These are phyloP conservation scores for Ips nitidus DNA, from an alignment of 1,140 invertebrate genomes.

Conservation along the genomic window DNA sequence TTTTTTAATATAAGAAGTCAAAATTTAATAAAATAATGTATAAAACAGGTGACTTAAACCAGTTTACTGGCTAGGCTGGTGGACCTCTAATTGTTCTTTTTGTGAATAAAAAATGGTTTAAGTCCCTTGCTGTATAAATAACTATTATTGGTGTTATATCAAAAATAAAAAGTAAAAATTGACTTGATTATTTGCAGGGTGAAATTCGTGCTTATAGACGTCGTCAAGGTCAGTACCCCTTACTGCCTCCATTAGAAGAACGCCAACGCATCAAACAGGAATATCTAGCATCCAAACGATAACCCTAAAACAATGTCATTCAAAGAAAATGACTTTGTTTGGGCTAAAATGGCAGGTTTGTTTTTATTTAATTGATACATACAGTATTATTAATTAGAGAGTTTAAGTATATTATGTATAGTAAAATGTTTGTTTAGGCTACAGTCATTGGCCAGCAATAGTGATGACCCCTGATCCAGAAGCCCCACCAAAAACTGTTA, in stretches of 20 bases:
- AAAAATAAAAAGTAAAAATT: background rate
- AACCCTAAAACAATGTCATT: slow-evolving; percentile 8
- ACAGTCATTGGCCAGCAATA: slow-evolving; percentile 90
- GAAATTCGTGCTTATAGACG: slow-evolving; percentile 47
- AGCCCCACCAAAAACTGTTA: slow-evolving; percentile 59
- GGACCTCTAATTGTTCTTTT: background rate
- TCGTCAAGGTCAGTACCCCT: slow-evolving; percentile 54
- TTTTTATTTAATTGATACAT: too few species aligned
- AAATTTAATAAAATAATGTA: too few species aligned
- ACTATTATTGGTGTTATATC: slow-evolving; percentile 5
- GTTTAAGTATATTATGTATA: background rate
- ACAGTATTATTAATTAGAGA: too few species aligned
- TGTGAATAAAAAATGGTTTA: too few species aligned
- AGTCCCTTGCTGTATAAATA: too few species aligned
- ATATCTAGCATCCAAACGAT: slow-evolving; percentile 43
- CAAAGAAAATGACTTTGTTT: slow-evolving; percentile 36
- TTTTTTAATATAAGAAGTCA: too few species aligned
- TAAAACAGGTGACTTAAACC: too few species aligned
- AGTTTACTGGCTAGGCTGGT: background rate
- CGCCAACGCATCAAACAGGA: slow-evolving; percentile 56
- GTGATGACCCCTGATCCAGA: slow-evolving; percentile 69
- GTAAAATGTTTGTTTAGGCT: slow-evolving; percentile 58
- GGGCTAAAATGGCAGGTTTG: slow-evolving; percentile 31
- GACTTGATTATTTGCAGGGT: slow-evolving; percentile 18
- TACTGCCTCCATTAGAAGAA: slow-evolving; percentile 56